Evolutionary conservation across 2,113 vertebrate genomes (phyloP), one percentile per base, ranked within the genome.

Genomic region (Oxygymnocypris stewartii): DNA sequence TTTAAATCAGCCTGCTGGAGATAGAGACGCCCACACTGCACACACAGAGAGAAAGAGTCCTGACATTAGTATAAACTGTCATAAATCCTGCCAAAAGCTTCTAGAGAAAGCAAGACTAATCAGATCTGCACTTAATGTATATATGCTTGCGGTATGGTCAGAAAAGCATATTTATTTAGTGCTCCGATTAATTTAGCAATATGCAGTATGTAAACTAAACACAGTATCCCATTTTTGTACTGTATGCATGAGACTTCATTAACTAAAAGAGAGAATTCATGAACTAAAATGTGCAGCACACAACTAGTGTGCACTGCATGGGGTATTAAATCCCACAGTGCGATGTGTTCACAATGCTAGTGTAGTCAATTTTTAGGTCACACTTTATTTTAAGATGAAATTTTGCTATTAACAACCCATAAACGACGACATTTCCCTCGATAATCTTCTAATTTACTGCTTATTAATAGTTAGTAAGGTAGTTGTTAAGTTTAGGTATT

Each of bases 1-100:
- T 82, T 82, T 82, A 67, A 65, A 28, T 82, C 37, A 67, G 80
- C 80, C 79, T 67, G 44, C 63, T 71, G 25, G 65, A 82, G 59
- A 81, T 65, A 44, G 18, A 81, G 59, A 81, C 59, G 1, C 28
- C 80, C 80, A 82, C 63, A 67, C 79, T 47, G 12, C n/a, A 79
- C 18, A 57, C 10, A 79, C 57, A 37, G 31, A 79, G 35, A 79
- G 14, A 80, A 18, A 25, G 7, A 20, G 61, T 9, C 2, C 20
- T 63, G 75, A 63, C 12, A 44, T 18, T 23, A 81, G 59, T 28
- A 82, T 59, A 80, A 44, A 61, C 59, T 47, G 79, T 82, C 79
- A 82, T n/a, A 82, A 12, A 65, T 82, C 40, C 79, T 47, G 40
- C 59, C 59, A 71, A 54, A 51, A 51, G 13, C 44, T 69, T 51